Evolutionary conservation across 2,888 invertebrate species (phyloP).

Genomic region (Actias luna): DNA sequence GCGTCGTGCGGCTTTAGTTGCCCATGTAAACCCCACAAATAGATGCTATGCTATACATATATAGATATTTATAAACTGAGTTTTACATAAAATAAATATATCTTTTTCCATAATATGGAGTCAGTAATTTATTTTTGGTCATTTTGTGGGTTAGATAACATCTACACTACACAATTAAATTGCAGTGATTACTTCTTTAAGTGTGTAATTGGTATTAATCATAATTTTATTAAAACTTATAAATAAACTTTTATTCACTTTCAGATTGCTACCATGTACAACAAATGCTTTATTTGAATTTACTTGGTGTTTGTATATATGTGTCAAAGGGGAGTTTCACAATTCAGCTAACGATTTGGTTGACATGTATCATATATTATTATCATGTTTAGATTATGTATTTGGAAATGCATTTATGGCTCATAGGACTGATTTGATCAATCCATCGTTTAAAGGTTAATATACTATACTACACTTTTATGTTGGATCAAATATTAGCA

Average conservation of each 20-base stretch:
- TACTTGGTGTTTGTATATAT: conserved; percentile 96
- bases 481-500: too few relatives aligned
- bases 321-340: conserved; percentile 93
- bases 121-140: too few relatives aligned
- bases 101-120: too few relatives aligned
- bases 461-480: conserved; percentile 4
- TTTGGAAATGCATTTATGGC: conserved; percentile 92
- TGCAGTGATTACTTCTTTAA: too few relatives aligned
- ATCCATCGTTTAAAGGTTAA: conserved; percentile 89
- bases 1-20: too few relatives aligned
- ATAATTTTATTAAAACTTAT: neutral
- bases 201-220: too few relatives aligned
- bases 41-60: too few relatives aligned
- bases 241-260: conserved; percentile 14
- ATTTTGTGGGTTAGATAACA: too few relatives aligned
- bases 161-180: neutral
- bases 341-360: conserved; percentile 95
- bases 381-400: conserved; percentile 95
- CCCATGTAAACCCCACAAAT: too few relatives aligned
- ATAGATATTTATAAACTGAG: too few relatives aligned
- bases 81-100: too few relatives aligned
- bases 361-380: conserved; percentile 94
- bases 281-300: conserved; percentile 94
- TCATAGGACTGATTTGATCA: conserved; percentile 92
- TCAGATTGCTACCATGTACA: conserved; percentile 88